Percentiles rank a stretch among this genome's conserved stretches.
These are phyloP conservation scores for Cataglyphis hispanica DNA, from an alignment of 1,140 invertebrate genomes.

Conservation along the genomic window DNA sequence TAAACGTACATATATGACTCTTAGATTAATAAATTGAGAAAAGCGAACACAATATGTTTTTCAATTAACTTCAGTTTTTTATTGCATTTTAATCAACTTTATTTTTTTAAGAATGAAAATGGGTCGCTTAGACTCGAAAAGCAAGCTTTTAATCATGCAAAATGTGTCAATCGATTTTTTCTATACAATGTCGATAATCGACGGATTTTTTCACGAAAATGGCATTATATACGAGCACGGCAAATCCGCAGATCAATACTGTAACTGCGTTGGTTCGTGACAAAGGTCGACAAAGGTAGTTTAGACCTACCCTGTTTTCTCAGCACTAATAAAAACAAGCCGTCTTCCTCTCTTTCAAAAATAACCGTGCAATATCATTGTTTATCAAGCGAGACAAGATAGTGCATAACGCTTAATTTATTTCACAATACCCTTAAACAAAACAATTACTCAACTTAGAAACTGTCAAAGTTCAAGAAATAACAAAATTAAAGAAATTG, in stretches of 20 bases:
- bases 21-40: neutral
- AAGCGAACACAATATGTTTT: neutral
- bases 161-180: slow-evolving; percentile 12
- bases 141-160: neutral
- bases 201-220: slow-evolving; percentile 4
- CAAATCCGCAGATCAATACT: slow-evolving; percentile 66
- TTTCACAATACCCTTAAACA: neutral
- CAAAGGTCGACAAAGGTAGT: slow-evolving; percentile 14
- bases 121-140: neutral
- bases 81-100: neutral
- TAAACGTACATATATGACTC: neutral
- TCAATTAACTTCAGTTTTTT: neutral
- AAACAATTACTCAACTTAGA: neutral
- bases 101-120: neutral
- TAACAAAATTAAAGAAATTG: slow-evolving; percentile 2
- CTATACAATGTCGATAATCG: slow-evolving; percentile 33
- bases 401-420: slow-evolving; percentile 6
- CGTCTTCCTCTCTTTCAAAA: neutral
- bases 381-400: neutral
- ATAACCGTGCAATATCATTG: neutral
- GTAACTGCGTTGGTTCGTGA: slow-evolving; percentile 3
- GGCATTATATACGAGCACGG: neutral
- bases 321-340: slow-evolving; percentile 18
- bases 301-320: slow-evolving; percentile 39
- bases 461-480: neutral